phyloP scores from a whole-genome alignment of 2,797 vertebrate genomes.

The Silurus aristotelis region DNA sequence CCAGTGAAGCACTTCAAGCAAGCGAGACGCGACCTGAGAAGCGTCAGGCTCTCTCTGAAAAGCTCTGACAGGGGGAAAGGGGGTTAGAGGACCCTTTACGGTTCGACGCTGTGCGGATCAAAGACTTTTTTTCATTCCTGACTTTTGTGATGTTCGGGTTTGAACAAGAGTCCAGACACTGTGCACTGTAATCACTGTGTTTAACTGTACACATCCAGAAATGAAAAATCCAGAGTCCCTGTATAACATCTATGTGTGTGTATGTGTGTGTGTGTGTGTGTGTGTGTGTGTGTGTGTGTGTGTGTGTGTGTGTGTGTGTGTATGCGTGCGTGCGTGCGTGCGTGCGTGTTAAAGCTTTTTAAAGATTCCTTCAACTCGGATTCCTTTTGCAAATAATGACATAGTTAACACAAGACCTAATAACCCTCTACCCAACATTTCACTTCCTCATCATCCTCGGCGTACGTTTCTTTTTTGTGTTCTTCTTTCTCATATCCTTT shows the following conservation, averaged over 20 bases:
- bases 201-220: not conserved
- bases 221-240: conserved; percentile 7
- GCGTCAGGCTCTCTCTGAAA: conserved; percentile 1
- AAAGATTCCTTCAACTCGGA: not conserved
- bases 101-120: not conserved
- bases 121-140: not conserved
- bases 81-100: not conserved
- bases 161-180: not conserved
- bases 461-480: not conserved
- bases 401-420: not conserved
- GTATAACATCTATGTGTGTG: not conserved
- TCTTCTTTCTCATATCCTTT: not conserved
- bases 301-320: conserved; percentile 1
- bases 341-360: not conserved
- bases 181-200: not conserved
- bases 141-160: not conserved
- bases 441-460: not conserved
- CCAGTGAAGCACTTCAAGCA: conserved; percentile 8
- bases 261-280: not conserved
- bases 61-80: not conserved
- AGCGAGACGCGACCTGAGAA: conserved; percentile 1
- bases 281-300: conserved; percentile 4
- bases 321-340: not conserved
- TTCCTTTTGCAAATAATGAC: not conserved
- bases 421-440: not conserved